A percentile compares a stretch with the other conserved stretches of the same genome.
phyloP scores from a whole-genome alignment of 2,888 invertebrate genomes.

The Blastobasis adustella region DNA sequence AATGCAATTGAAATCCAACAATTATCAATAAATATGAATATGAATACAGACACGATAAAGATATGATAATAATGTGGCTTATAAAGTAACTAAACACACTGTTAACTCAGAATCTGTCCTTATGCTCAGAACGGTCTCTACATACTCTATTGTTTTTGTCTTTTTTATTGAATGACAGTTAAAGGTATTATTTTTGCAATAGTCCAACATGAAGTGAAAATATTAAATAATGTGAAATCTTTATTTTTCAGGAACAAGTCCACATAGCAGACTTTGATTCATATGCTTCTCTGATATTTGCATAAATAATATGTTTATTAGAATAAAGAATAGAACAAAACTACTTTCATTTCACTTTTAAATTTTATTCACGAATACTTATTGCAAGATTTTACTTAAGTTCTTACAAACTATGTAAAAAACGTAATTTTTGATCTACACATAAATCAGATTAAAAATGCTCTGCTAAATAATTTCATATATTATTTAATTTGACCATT shows the following conservation, averaged over 20 bases:
- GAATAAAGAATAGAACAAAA: constrained; percentile 11
- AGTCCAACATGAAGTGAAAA: no score
- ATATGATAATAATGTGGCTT: no score
- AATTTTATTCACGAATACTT: constrained; percentile 60
- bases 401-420: constrained; percentile 49
- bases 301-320: constrained; percentile 14
- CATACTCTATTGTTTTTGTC: no score
- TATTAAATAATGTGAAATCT: no score
- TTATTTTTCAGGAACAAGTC: constrained; percentile 76
- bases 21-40: no score
- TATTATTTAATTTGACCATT: background rate
- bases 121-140: no score
- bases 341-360: constrained; percentile 43
- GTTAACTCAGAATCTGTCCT: no score
- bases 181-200: no score
- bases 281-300: constrained; percentile 68
- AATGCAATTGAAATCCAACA: no score
- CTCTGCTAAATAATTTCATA: background rate
- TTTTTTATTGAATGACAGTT: no score
- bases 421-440: constrained; percentile 33
- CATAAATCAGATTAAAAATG: constrained; percentile 13
- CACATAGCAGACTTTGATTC: constrained; percentile 78
- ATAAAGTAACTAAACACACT: no score
- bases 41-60: no score
- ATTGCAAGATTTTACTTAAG: constrained; percentile 51